Evolutionary conservation across 2,888 invertebrate genomes (phyloP).

Genomic region (Torymus texanus): DNA sequence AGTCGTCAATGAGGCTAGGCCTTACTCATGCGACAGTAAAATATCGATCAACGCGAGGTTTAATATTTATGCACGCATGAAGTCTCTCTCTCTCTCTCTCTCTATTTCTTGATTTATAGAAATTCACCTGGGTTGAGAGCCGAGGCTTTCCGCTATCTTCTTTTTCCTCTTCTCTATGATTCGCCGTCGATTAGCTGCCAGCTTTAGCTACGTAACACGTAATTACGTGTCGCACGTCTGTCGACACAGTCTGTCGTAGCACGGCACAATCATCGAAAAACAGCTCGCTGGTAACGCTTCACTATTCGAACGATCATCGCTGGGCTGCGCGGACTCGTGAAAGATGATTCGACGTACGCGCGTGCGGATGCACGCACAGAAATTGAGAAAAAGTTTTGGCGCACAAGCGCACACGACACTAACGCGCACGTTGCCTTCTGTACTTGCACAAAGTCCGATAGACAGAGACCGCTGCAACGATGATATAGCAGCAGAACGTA

Average conservation of each 20-base stretch:
- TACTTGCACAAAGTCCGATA: neutral
- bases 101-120: slow-evolving; percentile 10
- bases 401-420: slow-evolving; percentile 27
- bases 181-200: slow-evolving; percentile 13
- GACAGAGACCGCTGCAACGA: neutral
- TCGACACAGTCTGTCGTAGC: slow-evolving; percentile 21
- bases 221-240: neutral
- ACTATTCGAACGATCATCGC: slow-evolving; percentile 1
- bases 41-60: neutral
- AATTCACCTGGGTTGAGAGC: slow-evolving; percentile 41
- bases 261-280: slow-evolving; percentile 25
- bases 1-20: neutral
- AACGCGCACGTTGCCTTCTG: slow-evolving; percentile 35
- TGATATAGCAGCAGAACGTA: slow-evolving; percentile 2
- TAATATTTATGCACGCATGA: neutral
- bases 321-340: neutral
- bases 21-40: slow-evolving; percentile 2
- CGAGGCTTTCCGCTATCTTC: slow-evolving; percentile 19
- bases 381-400: slow-evolving; percentile 21
- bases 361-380: too few species aligned
- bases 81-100: neutral
- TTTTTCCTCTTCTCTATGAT: slow-evolving; percentile 1
- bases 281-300: neutral
- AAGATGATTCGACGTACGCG: neutral
- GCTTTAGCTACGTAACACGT: slow-evolving; percentile 13